Evolutionary conservation across 2,113 vertebrate species (phyloP), one percentile per base, ranked within the genome.

Genomic region (Pogonocichla stellata): DNA sequence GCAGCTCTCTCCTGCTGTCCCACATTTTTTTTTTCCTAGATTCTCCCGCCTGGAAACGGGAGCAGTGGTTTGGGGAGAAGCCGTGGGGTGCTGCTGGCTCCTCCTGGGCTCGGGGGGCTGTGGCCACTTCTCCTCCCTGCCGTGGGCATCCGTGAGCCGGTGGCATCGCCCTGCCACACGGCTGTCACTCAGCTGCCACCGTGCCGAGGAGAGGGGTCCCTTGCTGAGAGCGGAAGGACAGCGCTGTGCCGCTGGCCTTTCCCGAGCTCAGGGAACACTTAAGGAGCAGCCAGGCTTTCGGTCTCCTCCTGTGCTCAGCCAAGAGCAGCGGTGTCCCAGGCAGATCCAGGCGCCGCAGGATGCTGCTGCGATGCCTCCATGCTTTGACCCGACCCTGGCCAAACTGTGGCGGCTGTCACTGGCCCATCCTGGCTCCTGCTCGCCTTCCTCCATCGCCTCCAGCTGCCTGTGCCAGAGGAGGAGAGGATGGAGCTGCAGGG

Each of bases 111-210:
- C 3, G 0, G 67, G 18, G 56, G 25, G 6, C 62, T 53, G 36
- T 0, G 1, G 33, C 6, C 28, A 17, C 50, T 14, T 51, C 0
- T 0, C 54, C 26, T 84, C n/a, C 13, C 33, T 2, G 3, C 6
- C 2, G 8, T 7, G 71, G 43, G 54, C 31, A 81, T 12, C 67
- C 0, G 2, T 1, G 5, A 43, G 29, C n/a, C 1, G 4, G 8
- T 50, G 90, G 54, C 80, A 88, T 57, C 0, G 2, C 71, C 17
- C 22, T 42, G 94, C 33, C 34, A 5, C 8, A 25, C 0, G 6
- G 64, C 93, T 78, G 66, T 38, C 86, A 45, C 60, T 56, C 72
- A 16, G 75, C 33, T 7, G 6, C n/a, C 11, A 6, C 65, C 2
- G 14, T 23, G 58, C 73, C 1, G 8, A 45, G 85, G 11, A 77